Base-by-base conservation (phyloP, 2,797 vertebrate species). In the Paedocypris micromegethes region DNA sequence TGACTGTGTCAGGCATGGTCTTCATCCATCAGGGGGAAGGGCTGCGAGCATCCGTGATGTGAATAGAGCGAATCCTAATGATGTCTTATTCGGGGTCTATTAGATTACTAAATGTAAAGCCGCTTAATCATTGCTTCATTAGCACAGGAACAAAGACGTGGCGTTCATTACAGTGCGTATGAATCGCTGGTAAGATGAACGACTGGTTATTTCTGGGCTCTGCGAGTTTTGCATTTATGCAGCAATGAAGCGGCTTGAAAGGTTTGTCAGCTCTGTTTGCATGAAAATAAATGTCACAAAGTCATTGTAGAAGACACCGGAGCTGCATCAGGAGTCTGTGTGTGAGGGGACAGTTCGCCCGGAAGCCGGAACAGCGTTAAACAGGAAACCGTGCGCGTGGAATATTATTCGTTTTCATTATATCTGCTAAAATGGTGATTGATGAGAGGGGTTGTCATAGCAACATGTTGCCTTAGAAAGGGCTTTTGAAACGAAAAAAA, bases 391-490 rank as follows among this genome's bases (percentile, higher is more conserved):
- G 59, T 8, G 48, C 48, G 51, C 58, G 72, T 71, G 79, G 71
- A 79, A 65, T 71, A 76, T 75, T 64, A 72, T 77, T 77, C 74
- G 75, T 72, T 64, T 74, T 76, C 66, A 58, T 58, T 72, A 66
- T 72, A 64, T 9, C 60, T 62, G 68, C 56, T 66, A 64, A 71
- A 71, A 74, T 58, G 65, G 77, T 79, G 70, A 80, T 77, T 73
- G 74, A 78, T 80, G 71, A 78, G 64, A 72, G 59, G 39, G 2
- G 80, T 83, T 79, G 64, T 72, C 75, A 79, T 82, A 51, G 80
- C 64, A 80, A 83, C 78, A 51, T 40, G 46, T 72, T 61, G 71
- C 70, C 69, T 76, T 70, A 70, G 72, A 69, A 75, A 77, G 65
- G 72, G 74, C 71, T 75, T 76, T 76, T 57, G 67, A 64, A 23